These are phyloP conservation scores for Dynastes tityus DNA, from an alignment of 2,888 invertebrate genomes.

Conservation along the genomic window DNA sequence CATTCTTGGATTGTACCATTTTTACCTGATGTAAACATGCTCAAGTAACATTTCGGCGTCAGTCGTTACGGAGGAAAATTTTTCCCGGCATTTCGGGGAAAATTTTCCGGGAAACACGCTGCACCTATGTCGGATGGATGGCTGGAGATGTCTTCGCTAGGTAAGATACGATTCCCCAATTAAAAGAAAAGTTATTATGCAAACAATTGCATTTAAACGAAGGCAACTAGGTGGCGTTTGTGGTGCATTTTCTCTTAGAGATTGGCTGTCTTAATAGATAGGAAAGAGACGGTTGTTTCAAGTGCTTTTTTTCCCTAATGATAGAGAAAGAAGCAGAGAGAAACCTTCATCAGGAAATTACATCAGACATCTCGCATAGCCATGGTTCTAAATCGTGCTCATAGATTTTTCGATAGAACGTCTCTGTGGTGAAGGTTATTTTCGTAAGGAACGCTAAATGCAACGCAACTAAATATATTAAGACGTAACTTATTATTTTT, in stretches of 20 bases:
- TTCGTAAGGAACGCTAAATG: conserved; percentile 27
- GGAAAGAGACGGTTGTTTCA: too few relatives aligned
- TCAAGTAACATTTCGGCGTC: conserved; percentile 35
- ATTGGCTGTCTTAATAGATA: conserved; percentile 16
- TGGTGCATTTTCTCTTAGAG: conserved; percentile 25
- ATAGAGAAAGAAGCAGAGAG: neutral
- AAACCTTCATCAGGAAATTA: conserved; percentile 45
- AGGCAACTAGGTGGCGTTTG: conserved; percentile 42
- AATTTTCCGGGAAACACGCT: conserved; percentile 38
- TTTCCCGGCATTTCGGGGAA: conserved; percentile 39
- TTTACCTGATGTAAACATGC: conserved; percentile 28
- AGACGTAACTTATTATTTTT: conserved; percentile 19
- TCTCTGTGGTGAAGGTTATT: conserved; percentile 34
- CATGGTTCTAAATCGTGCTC: conserved; percentile 4
- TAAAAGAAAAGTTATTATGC: conserved; percentile 36
- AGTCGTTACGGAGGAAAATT: conserved; percentile 39
- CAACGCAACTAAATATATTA: neutral
- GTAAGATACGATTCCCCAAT: conserved; percentile 60
- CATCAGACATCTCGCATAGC: conserved; percentile 34
- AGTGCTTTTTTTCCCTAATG: neutral
- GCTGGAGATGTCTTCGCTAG: conserved; percentile 69
- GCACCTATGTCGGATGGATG: conserved; percentile 61
- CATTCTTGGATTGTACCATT: conserved; percentile 21
- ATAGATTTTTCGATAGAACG: conserved; percentile 41
- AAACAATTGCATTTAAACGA: conserved; percentile 29